A percentile compares a stretch with the other conserved stretches of the same genome.
Evolutionary conservation across 2,113 vertebrate genomes (phyloP).

Genomic region (Epinephelus lanceolatus): DNA sequence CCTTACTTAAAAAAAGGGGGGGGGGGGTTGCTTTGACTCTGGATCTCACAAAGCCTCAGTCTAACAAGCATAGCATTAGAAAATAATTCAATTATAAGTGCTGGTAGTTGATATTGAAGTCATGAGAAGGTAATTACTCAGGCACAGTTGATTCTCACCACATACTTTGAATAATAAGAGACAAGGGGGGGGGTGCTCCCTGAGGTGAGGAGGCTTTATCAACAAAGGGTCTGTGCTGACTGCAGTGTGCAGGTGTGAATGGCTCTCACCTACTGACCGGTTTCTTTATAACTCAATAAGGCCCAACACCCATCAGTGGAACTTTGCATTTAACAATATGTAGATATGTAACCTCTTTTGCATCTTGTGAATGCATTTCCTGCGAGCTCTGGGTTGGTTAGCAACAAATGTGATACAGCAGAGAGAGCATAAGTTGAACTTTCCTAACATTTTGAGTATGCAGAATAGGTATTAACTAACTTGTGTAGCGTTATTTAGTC

Average conservation of each 20-base stretch:
- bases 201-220: background rate
- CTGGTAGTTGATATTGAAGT: no score
- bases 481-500: background rate
- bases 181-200: background rate
- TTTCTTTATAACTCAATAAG: background rate
- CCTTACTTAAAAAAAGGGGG: constrained; percentile 26
- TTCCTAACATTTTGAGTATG: no score
- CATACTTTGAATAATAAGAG: constrained; percentile 14
- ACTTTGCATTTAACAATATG: constrained; percentile 28
- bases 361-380: background rate
- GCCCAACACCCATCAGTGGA: background rate
- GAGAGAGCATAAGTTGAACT: no score
- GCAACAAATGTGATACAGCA: background rate
- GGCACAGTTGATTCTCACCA: background rate
- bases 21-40: constrained; percentile 3
- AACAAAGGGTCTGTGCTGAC: background rate
- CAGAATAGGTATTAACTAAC: no score
- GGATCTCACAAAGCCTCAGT: background rate
- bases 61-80: background rate
- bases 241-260: constrained; percentile 29
- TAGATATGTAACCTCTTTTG: constrained; percentile 17
- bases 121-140: background rate
- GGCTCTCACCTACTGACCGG: constrained; percentile 8
- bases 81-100: background rate
- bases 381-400: background rate